Percentiles rank a stretch among this genome's conserved stretches.
These are phyloP conservation scores for Torymus auratus DNA, from an alignment of 2,888 invertebrate genomes.

Conservation along the genomic window DNA sequence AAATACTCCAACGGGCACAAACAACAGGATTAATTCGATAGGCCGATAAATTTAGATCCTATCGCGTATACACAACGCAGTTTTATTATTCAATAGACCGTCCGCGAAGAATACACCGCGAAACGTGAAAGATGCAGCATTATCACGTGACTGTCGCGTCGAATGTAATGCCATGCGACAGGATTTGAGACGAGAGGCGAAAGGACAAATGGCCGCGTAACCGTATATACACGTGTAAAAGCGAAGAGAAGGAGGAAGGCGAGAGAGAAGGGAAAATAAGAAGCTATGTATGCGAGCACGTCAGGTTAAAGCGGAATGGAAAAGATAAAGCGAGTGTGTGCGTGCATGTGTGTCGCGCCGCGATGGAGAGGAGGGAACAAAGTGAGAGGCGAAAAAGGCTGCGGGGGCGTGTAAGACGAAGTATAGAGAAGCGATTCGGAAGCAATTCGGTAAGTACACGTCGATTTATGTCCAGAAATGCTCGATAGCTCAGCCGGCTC, in stretches of 20 bases:
- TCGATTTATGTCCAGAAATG: slow-evolving; percentile 74
- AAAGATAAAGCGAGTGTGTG: slow-evolving; percentile 19
- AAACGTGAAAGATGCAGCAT: too few relatives aligned
- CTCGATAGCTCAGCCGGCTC: slow-evolving; percentile 70
- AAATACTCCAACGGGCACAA: too few relatives aligned
- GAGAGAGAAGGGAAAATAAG: slow-evolving; percentile 1
- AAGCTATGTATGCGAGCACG: background rate
- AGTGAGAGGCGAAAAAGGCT: slow-evolving; percentile 41
- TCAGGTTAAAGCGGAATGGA: slow-evolving; percentile 6
- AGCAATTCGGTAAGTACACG: slow-evolving; percentile 75
- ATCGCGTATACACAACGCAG: too few relatives aligned
- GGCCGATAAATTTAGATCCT: too few relatives aligned
- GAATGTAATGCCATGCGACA: background rate
- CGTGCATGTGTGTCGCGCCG: background rate
- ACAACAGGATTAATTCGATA: too few relatives aligned
- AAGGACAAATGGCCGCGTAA: too few relatives aligned
- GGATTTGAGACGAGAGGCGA: background rate
- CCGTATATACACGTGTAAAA: slow-evolving; percentile 3
- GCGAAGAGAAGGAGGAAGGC: too few relatives aligned
- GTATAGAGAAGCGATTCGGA: slow-evolving; percentile 71
- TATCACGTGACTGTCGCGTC: background rate
- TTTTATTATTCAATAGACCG: too few relatives aligned
- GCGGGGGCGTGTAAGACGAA: slow-evolving; percentile 37
- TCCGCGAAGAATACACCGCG: too few relatives aligned
- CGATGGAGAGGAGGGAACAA: background rate